These are phyloP conservation scores for Pipra filicauda DNA, from an alignment of 2,113 vertebrate genomes.

Conservation along the genomic window DNA sequence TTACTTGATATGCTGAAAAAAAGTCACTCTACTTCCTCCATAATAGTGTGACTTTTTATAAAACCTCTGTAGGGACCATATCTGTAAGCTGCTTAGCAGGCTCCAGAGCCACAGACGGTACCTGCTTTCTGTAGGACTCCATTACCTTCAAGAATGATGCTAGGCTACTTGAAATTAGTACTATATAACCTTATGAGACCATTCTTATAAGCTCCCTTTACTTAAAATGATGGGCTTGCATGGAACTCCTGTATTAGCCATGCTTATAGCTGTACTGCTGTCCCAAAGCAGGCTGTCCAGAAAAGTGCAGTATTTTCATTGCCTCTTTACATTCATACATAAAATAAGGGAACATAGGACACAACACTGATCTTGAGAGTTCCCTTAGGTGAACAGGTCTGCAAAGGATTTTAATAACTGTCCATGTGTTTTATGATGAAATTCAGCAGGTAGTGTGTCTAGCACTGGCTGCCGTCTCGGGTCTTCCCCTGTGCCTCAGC, in stretches of 20 bases:
- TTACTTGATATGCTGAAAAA: not conserved
- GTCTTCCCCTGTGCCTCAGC: not conserved
- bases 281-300: not conserved
- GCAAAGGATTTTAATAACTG: not conserved
- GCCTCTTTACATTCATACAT: not conserved
- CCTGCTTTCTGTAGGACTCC: not conserved
- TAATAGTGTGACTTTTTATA: not conserved
- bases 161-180: not conserved
- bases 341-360: not conserved
- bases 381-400: not conserved
- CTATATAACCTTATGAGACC: not conserved
- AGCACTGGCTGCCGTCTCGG: not conserved
- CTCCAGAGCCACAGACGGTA: not conserved
- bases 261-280: not conserved
- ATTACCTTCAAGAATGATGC: not conserved
- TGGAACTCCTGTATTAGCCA: not conserved
- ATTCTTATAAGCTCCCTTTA: not conserved
- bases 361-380: not conserved
- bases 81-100: not conserved
- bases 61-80: not conserved
- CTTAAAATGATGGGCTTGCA: not conserved
- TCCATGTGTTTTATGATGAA: not conserved
- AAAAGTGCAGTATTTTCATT: not conserved
- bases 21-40: not conserved
- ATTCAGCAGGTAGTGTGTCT: not conserved